Percentiles rank a stretch among this genome's conserved stretches.
phyloP scores from a whole-genome alignment of 2,113 vertebrate species.

The Aplodontia rufa region DNA sequence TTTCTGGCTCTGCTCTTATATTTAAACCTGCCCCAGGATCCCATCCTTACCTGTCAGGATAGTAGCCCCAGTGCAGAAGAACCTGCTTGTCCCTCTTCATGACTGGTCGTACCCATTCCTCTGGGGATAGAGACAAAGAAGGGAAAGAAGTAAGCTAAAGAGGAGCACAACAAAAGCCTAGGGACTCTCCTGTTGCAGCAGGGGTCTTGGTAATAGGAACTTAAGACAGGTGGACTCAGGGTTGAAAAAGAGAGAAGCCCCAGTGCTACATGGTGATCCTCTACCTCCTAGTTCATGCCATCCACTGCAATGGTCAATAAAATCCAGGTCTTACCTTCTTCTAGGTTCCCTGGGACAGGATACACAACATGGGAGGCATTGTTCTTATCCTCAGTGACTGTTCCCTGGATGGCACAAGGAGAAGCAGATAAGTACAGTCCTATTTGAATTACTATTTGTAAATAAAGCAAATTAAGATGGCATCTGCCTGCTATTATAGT shows the following conservation, averaged over 20 bases:
- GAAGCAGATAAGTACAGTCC: neutral
- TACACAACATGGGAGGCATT: conserved; percentile 93
- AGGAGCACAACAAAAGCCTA: neutral
- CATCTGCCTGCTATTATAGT: conserved; percentile 34
- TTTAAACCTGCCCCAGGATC: neutral
- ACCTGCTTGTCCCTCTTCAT: conserved; percentile 99
- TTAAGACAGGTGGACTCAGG: neutral
- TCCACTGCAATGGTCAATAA: neutral
- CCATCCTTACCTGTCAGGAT: conserved; percentile 93
- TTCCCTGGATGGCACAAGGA: conserved; percentile 86
- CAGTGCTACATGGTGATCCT: neutral
- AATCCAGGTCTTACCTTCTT: conserved; percentile 89
- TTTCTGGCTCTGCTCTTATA: neutral
- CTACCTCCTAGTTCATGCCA: neutral
- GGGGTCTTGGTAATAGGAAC: neutral
- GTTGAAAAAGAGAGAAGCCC: neutral
- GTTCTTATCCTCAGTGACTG: conserved; percentile 94
- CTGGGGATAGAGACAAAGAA: conserved; percentile 80
- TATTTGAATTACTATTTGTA: neutral
- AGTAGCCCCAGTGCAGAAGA: conserved; percentile 98
- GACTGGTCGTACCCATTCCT: conserved; percentile 99
- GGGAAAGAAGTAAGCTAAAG: conserved; percentile 25
- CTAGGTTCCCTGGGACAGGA: conserved; percentile 93
- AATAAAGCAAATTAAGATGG: conserved; percentile 28
- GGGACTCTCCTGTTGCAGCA: neutral